Conservation (phyloP, 64 coral and sea anemone genomes). For the Porites australiensis region DNA sequence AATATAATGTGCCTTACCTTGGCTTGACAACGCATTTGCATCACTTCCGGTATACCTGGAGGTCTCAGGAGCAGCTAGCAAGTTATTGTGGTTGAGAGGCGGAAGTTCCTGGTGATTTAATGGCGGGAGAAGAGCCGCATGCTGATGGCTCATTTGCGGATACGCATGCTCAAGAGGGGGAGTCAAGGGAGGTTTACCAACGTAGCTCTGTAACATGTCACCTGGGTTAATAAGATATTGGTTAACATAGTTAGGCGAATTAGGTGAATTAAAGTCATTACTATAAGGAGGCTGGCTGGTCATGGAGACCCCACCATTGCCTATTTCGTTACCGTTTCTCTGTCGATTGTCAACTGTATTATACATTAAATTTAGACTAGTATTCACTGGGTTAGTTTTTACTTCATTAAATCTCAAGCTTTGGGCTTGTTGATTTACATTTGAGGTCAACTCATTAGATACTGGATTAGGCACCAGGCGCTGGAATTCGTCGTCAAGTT, state of each 20-base stretch:
- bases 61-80: constrained; percentile 41
- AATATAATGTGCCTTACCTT: neutral
- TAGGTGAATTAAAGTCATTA: constrained; percentile 30
- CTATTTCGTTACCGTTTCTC: constrained; percentile 37
- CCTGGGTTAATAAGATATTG: constrained; percentile 47
- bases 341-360: constrained; percentile 16
- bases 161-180: constrained; percentile 50
- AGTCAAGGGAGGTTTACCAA: constrained; percentile 56
- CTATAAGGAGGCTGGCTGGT: constrained; percentile 22
- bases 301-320: neutral
- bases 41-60: constrained; percentile 52
- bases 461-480: constrained; percentile 38
- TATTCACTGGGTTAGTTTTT: neutral
- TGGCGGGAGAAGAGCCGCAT: constrained; percentile 55
- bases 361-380: neutral
- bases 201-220: constrained; percentile 51
- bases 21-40: constrained; percentile 23
- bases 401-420: constrained; percentile 50
- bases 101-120: constrained; percentile 75
- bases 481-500: constrained; percentile 39
- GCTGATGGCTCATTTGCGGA: constrained; percentile 18
- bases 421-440: constrained; percentile 31
- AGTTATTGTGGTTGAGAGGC: constrained; percentile 65
- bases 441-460: constrained; percentile 36
- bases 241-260: constrained; percentile 21